Conservation (phyloP, 2,113 vertebrate species). For the Tonatia bakeri region DNA sequence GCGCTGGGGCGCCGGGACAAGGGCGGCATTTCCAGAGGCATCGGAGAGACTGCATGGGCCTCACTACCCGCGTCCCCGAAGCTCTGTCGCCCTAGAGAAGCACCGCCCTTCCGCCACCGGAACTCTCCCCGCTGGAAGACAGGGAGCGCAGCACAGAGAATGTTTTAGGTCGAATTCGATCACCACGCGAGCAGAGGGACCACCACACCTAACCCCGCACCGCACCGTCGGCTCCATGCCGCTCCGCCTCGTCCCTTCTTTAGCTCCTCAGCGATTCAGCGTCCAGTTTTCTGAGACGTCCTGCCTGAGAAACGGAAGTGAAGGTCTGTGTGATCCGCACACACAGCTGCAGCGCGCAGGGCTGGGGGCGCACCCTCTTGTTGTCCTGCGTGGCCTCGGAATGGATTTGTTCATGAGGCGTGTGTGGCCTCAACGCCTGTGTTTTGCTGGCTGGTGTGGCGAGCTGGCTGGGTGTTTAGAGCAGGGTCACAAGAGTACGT, state of each 20-base stretch:
- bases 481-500: background rate
- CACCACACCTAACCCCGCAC: background rate
- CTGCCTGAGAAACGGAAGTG: background rate
- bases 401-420: background rate
- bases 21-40: background rate
- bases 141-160: background rate
- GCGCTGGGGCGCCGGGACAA: background rate
- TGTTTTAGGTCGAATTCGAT: background rate
- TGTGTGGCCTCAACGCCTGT: background rate
- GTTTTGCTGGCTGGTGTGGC: background rate
- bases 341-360: background rate
- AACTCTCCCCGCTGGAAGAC: background rate
- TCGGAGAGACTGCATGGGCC: background rate
- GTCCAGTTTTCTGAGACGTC: background rate
- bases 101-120: no score
- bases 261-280: accelerated
- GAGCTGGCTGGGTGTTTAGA: background rate
- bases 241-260: background rate
- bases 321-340: background rate
- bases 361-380: background rate
- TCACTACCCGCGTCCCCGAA: background rate
- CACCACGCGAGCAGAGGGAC: background rate
- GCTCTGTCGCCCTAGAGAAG: background rate
- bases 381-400: background rate
- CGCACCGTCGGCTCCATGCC: no score